phyloP scores from a whole-genome alignment of 2,797 vertebrate genomes.

The Gallirallus australis region DNA sequence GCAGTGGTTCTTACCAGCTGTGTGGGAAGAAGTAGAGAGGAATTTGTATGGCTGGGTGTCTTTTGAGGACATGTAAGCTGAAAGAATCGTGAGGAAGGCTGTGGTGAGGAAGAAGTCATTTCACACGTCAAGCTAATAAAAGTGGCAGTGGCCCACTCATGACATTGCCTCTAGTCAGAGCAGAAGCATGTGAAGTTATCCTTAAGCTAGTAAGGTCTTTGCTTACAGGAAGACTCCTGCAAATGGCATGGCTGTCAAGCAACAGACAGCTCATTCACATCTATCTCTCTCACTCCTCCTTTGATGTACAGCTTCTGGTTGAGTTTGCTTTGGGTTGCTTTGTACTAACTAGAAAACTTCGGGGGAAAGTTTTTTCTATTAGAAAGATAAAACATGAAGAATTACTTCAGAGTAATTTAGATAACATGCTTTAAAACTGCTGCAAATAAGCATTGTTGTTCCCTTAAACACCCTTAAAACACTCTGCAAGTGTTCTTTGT shows the following conservation, averaged over 20 bases:
- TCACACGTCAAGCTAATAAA: neutral
- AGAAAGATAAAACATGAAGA: neutral
- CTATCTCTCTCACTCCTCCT: neutral
- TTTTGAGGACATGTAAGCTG: neutral
- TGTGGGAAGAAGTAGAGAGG: neutral
- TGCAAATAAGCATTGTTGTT: neutral
- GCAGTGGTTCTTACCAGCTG: neutral
- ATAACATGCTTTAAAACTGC: neutral
- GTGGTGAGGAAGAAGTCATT: neutral
- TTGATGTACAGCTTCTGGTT: neutral
- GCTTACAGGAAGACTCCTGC: neutral
- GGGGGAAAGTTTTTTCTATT: neutral
- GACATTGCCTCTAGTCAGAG: neutral
- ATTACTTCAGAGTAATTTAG: neutral
- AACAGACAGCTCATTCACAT: neutral
- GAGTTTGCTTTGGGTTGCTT: neutral
- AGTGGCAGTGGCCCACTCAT: neutral
- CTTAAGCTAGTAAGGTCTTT: neutral
- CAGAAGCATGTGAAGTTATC: neutral
- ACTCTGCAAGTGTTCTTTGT: neutral
- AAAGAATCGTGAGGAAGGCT: neutral
- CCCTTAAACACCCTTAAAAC: neutral
- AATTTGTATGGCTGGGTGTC: neutral
- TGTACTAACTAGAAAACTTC: neutral
- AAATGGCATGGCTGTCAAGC: neutral